phyloP scores from a whole-genome alignment of 2,888 invertebrate species.

The Nezara viridula region DNA sequence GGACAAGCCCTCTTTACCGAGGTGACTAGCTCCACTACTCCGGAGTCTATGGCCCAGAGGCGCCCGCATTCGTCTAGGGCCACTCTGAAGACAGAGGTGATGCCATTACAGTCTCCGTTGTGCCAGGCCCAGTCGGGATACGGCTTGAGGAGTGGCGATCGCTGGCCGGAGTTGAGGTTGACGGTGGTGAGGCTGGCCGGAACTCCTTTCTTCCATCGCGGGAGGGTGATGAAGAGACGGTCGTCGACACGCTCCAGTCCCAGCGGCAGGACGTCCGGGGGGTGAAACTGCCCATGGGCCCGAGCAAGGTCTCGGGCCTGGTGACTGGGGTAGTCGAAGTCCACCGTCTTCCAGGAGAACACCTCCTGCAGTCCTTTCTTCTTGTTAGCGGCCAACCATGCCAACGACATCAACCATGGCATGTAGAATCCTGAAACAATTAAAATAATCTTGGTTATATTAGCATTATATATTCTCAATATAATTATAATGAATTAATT shows the following conservation, averaged over 20 bases:
- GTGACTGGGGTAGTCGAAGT: conserved; percentile 78
- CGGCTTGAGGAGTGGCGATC: conserved; percentile 80
- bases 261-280: conserved; percentile 81
- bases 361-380: conserved; percentile 68
- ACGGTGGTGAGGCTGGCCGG: conserved; percentile 83
- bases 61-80: conserved; percentile 79
- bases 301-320: conserved; percentile 75
- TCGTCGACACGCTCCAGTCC: conserved; percentile 80
- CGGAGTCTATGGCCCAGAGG: conserved; percentile 85
- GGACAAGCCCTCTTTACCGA: conserved; percentile 72
- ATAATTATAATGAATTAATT: no score
- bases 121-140: conserved; percentile 87
- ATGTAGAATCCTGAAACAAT: conserved; percentile 63
- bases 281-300: conserved; percentile 75
- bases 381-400: conserved; percentile 60
- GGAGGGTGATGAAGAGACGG: conserved; percentile 81
- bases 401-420: conserved; percentile 64
- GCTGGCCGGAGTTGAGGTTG: conserved; percentile 71
- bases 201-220: conserved; percentile 82
- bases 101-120: conserved; percentile 73
- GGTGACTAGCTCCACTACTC: conserved; percentile 75
- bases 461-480: background rate
- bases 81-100: conserved; percentile 70
- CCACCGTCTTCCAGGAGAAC: conserved; percentile 82
- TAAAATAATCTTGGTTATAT: background rate